Base-by-base conservation (phyloP, 2,797 vertebrate species). In the Gymnodraco acuticeps region DNA sequence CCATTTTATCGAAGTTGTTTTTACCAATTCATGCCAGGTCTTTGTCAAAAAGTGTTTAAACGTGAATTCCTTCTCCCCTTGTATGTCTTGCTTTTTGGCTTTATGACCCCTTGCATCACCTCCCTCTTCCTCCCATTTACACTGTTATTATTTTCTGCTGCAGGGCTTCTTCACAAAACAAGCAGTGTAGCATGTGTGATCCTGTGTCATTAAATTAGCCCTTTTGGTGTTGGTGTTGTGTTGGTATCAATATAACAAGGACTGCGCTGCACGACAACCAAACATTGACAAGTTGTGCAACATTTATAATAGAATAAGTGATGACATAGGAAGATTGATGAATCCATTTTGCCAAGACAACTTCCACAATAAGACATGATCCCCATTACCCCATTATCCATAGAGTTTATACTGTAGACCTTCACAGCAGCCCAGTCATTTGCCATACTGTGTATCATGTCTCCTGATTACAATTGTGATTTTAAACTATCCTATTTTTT, bases 31-130 rank as follows among this genome's bases (percentile, higher is more conserved):
- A 27, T 20, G 23, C 10, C 11, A 47, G 15, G 3, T 41, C 60
- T 43, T 71, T 66, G 62, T 65, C 56, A 58, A 45, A 63, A 61
- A 58, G 61, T 75, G 68, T 50, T 47, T 78, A 71, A 68, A 85
- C 51, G 4, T 64, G 16, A 27, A 54, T 68, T 72, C 48, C 47
- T 41, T 63, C 46, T 74, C 43, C 17, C 5, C 19, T 59, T 53
- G 45, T 62, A 16, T 51, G 5, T 15, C 45, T 52, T 53, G 48
- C 42, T 19, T 55, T 31, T 59, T 70, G 45, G 23, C 31, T 56
- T 71, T 62, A 75, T 62, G 45, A 62, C 38, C 45, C 15, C 55
- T 75, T 75, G 56, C 38, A 75, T 80, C 66, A 67, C 67, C 48
- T 75, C 54, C 51, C 53, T 47, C 23, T 67, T 71, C 62, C 31